Percentiles rank a stretch among this genome's conserved stretches.
Evolutionary conservation across 2,113 vertebrate species (phyloP).

Genomic region (Cyphotilapia sp.): DNA sequence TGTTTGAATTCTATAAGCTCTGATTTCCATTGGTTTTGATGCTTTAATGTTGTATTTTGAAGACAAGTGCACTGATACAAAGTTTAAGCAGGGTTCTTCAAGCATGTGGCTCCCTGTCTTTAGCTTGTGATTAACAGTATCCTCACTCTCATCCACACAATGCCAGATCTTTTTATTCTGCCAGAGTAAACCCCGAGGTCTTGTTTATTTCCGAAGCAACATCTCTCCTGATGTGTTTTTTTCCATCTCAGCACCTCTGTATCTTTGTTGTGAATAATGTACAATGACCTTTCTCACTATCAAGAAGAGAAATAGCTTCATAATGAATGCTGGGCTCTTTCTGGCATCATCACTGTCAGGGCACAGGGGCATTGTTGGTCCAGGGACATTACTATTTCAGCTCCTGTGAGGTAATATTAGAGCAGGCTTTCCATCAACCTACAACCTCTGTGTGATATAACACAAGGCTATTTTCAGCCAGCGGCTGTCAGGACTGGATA

Average conservation of each 20-base stretch:
- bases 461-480: constrained; percentile 52
- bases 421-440: constrained; percentile 43
- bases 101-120: not conserved
- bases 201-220: not conserved
- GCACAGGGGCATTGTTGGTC: constrained; percentile 28
- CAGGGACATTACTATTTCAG: constrained; percentile 27
- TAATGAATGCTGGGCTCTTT: constrained; percentile 11
- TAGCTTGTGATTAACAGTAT: not conserved
- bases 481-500: constrained; percentile 10
- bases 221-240: not conserved
- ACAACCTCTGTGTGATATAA: constrained; percentile 34
- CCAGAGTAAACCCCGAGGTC: not conserved
- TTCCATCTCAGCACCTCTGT: not conserved
- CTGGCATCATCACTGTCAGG: not conserved
- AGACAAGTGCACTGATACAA: not conserved
- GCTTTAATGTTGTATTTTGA: not conserved
- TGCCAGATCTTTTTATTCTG: not conserved
- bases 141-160: not conserved
- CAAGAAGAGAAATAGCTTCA: not conserved
- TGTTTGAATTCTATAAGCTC: not conserved
- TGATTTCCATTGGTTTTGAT: not conserved
- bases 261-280: not conserved
- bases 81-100: not conserved
- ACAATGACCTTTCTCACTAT: not conserved
- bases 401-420: constrained; percentile 32